Percentiles rank a stretch among this genome's conserved stretches.
These are phyloP conservation scores for Notamacropus eugenii DNA, from an alignment of 2,797 vertebrate species.

Conservation along the genomic window DNA sequence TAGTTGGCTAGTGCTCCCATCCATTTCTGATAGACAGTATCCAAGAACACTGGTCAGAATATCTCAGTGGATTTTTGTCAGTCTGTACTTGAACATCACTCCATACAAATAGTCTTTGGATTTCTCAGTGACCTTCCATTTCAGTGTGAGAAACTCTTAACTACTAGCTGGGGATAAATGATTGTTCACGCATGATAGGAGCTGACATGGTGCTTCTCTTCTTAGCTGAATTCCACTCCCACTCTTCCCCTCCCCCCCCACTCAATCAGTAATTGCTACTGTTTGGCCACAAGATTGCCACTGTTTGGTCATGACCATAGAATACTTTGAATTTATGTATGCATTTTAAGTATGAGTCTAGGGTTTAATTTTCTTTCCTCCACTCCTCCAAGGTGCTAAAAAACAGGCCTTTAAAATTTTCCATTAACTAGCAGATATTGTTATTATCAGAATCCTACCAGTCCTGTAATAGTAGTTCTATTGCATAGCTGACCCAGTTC, in stretches of 20 bases:
- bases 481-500: not conserved
- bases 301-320: not conserved
- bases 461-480: not conserved
- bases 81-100: not conserved
- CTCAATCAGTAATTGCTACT: not conserved
- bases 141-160: not conserved
- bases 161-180: not conserved
- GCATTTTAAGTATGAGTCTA: not conserved
- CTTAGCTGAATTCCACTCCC: not conserved
- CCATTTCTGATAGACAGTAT: not conserved
- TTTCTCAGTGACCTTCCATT: too few relatives aligned
- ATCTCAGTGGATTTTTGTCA: not conserved
- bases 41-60: not conserved
- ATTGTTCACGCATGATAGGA: not conserved
- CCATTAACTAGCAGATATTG: not conserved
- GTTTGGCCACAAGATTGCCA: not conserved
- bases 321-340: not conserved
- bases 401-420: not conserved
- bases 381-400: not conserved
- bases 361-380: not conserved
- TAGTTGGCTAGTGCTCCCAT: too few relatives aligned
- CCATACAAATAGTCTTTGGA: not conserved
- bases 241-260: too few relatives aligned
- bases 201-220: not conserved
- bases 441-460: not conserved